Conservation (phyloP, 2,888 invertebrate species). For the Cryptus viduatorius region DNA sequence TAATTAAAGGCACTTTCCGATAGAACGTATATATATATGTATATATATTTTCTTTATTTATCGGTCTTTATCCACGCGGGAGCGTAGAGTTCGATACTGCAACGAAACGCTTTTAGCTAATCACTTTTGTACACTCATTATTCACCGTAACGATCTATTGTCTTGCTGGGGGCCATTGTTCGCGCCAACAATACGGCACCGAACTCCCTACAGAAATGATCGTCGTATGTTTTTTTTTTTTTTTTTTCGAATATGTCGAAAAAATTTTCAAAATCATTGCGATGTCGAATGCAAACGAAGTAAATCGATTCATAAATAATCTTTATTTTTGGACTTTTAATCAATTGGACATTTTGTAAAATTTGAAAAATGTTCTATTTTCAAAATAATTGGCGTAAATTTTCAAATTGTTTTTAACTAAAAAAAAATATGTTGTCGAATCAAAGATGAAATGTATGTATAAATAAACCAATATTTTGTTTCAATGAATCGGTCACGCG, state of each 20-base stretch:
- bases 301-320: too few relatives aligned
- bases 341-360: too few relatives aligned
- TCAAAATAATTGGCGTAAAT: too few relatives aligned
- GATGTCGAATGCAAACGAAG: too few relatives aligned
- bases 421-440: too few relatives aligned
- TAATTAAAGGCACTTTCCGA: constrained; percentile 8
- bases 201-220: constrained; percentile 29
- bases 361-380: too few relatives aligned
- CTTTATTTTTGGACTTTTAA: too few relatives aligned
- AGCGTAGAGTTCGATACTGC: background rate
- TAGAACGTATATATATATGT: background rate
- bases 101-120: constrained; percentile 58
- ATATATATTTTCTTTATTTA: background rate
- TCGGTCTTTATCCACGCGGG: background rate
- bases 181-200: constrained; percentile 44
- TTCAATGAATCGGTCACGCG: too few relatives aligned
- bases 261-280: constrained; percentile 34
- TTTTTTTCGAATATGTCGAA: constrained; percentile 16
- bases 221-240: constrained; percentile 5
- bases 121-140: constrained; percentile 66
- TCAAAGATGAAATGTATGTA: too few relatives aligned
- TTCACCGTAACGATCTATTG: constrained; percentile 62
- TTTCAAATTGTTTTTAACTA: too few relatives aligned
- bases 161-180: constrained; percentile 57
- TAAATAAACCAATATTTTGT: too few relatives aligned